Base-by-base conservation (phyloP, 2,113 vertebrate species). In the Xyrauchen texanus region DNA sequence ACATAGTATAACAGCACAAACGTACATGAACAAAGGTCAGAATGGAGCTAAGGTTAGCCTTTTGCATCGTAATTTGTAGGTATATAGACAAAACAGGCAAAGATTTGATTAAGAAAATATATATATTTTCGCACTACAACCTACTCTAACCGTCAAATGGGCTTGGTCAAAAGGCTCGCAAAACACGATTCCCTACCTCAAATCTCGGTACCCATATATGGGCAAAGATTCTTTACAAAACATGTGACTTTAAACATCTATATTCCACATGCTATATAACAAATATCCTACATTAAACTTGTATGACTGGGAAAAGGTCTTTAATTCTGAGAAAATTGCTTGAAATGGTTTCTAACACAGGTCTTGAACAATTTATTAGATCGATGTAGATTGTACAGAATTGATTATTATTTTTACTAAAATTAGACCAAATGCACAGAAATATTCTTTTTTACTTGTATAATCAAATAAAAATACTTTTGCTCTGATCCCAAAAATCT, bases 151-250 rank as follows among this genome's bases (percentile, higher is more conserved):
- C 49, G 51, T 82, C 83, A 88, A 83, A 88, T 86, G 87, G 89
- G 93, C 88, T 92, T 92, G 92, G 92, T 87, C 87, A 85, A 79
- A 81, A 81, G 86, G 72, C 86, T 92, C 91, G 88, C 90, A 90
- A 92, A 92, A 94, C 80, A 80, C 12, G 76, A 89, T 85, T 90
- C 88, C 87, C 88, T 89, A 89, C 91, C 90, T 90, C 79, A 80
- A 80, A 65, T 90, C 75, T 74, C 86, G 78, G 86, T 84, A 75
- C 63, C 92, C 92, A 91, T 93, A 93, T 93, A 93, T 90, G 92
- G 21, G 92, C 81, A 92, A 92, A 78, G 86, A 87, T 81, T 87
- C 83, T 86, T 86, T 89, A 85, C 83, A 88, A 84, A 83, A 88
- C 12, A 82, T 65, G 61, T 45, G 80, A 72, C 70, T 72, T 65